Conservation (phyloP, 2,888 invertebrate genomes). For the Xanthia icteritia region DNA sequence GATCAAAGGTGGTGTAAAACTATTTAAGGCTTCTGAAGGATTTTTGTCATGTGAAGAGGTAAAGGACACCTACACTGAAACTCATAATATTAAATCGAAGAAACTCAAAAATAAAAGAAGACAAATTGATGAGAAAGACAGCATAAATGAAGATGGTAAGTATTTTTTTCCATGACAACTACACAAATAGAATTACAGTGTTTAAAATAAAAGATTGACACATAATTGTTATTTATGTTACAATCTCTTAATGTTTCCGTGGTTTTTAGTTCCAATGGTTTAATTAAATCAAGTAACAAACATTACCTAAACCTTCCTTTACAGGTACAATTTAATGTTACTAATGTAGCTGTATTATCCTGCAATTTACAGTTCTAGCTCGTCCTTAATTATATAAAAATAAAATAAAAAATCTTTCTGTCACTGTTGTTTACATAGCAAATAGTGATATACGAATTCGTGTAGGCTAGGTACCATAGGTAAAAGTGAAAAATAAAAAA, state of each 20-base stretch:
- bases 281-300: too few relatives aligned
- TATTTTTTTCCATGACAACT: neutral
- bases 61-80: constrained; percentile 79
- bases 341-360: neutral
- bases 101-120: constrained; percentile 74
- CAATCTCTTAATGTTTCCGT: neutral
- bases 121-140: constrained; percentile 67
- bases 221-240: neutral
- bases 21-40: constrained; percentile 84
- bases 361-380: neutral
- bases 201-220: neutral
- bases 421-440: too few relatives aligned
- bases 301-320: neutral
- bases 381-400: neutral
- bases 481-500: too few relatives aligned
- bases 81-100: constrained; percentile 79
- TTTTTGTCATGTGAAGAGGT: constrained; percentile 82
- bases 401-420: too few relatives aligned
- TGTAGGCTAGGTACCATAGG: too few relatives aligned
- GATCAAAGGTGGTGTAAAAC: constrained; percentile 86
- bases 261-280: neutral
- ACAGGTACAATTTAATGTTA: neutral
- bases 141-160: constrained; percentile 75
- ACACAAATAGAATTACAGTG: neutral
- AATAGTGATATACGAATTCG: too few relatives aligned